phyloP scores from a whole-genome alignment of 2,113 vertebrate genomes.

The Ictalurus punctatus region DNA sequence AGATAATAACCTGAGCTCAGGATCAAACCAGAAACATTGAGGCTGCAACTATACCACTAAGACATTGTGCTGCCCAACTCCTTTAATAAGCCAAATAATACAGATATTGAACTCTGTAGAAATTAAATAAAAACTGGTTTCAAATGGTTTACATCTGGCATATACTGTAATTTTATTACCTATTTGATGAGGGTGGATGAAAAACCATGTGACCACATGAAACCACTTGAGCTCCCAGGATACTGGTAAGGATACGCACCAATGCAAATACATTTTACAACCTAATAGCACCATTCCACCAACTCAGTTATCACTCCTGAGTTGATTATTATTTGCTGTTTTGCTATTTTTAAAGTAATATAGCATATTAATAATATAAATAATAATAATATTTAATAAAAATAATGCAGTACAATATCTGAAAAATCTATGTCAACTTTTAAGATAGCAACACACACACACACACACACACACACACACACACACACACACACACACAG shows the following conservation, averaged over 20 bases:
- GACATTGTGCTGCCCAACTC: background rate
- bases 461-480: background rate
- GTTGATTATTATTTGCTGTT: background rate
- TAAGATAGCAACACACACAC: too few relatives aligned
- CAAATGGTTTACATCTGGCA: background rate
- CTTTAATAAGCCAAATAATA: background rate
- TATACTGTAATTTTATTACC: background rate
- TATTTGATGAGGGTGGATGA: background rate
- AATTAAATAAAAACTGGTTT: background rate
- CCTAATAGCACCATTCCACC: background rate
- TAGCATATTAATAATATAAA: too few relatives aligned
- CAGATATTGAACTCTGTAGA: background rate
- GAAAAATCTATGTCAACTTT: background rate
- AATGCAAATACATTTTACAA: conserved; percentile 16
- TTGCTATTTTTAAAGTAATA: background rate
- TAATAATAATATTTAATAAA: too few relatives aligned
- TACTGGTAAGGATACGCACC: background rate
- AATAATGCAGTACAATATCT: background rate
- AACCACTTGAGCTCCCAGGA: background rate
- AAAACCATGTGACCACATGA: background rate
- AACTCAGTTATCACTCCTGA: background rate
- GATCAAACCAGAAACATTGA: background rate
- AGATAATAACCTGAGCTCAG: background rate
- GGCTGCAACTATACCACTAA: background rate
- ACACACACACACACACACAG: background rate